Base-by-base conservation (phyloP, 53 echinoderm and acorn worm genomes). In the Luidia sarsii region DNA sequence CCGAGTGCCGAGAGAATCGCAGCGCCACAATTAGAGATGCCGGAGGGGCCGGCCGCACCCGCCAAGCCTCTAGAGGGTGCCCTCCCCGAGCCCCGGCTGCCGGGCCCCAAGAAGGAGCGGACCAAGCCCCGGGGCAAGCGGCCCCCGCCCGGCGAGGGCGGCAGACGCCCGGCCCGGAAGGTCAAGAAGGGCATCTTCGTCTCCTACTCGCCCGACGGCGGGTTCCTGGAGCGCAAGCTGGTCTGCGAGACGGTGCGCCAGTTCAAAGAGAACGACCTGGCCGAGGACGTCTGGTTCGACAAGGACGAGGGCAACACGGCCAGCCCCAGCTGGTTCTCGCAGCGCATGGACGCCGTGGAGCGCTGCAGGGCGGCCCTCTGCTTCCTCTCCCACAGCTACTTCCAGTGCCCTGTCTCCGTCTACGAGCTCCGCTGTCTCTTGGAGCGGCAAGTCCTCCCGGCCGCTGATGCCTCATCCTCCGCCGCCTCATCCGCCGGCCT, bases 261-360 rank as follows among this genome's bases (percentile, higher is more conserved):
- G 66, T 91, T 97, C 64, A 97, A 93, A 39, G 97, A 97, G 77
- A 97, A 93, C 50, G 88, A 91, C 48, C 67, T 97, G 23, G 80
- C 67, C 3, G 97, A 97, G 63, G 97, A 97, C 57, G 82, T 97
- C 55, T 97, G 97, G 97, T 97, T 97, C 68, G 97, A 97, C 67
- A 97, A 91, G 41, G 97, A 93, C 50, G 97, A 97, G 43, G 80
- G 89, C 48, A 96, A 94, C 43, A 94, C 93, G 32, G 86, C 88
- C 64, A 93, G 89, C 63, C 91, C 93, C 7, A 74, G 93, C 0
- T 97, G 97, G 97, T 94, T 97, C 55, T 94, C 97, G 0, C 93
- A 97, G 75, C 88, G 97, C 30, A 91, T 97, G 97, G 97, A 97
- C 54, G 89, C 89, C 1, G 90, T 90, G 0, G 97, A 97, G 45